phyloP scores from a whole-genome alignment of 2,888 invertebrate genomes.

The Pediacus dermestoides region DNA sequence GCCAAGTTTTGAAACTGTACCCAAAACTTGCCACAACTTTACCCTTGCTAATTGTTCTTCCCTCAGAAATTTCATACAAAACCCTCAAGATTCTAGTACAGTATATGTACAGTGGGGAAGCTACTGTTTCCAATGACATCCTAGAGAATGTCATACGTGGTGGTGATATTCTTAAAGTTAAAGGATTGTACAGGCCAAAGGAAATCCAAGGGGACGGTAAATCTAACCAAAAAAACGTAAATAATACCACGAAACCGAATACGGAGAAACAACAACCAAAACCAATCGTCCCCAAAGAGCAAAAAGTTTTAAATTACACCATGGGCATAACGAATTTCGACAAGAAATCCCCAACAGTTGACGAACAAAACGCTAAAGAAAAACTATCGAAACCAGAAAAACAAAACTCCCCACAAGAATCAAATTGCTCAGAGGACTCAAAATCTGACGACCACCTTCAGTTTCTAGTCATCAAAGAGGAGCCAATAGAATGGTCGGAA shows the following conservation, averaged over 20 bases:
- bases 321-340: constrained; percentile 25
- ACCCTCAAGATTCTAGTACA: constrained; percentile 78
- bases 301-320: constrained; percentile 30
- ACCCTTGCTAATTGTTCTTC: constrained; percentile 67
- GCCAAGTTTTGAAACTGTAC: constrained; percentile 53
- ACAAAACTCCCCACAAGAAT: neutral
- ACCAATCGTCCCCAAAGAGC: constrained; percentile 10
- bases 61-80: constrained; percentile 75
- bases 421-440: constrained; percentile 1
- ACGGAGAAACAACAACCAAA: constrained; percentile 8
- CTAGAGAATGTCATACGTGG: constrained; percentile 76
- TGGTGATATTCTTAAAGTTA: constrained; percentile 76
- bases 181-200: constrained; percentile 73
- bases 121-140: constrained; percentile 82
- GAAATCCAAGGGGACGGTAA: constrained; percentile 39
- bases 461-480: constrained; percentile 54
- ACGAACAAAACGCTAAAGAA: constrained; percentile 11
- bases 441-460: constrained; percentile 29
- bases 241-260: neutral
- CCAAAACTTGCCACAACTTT: constrained; percentile 41
- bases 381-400: constrained; percentile 3
- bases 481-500: constrained; percentile 70
- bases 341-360: constrained; percentile 13
- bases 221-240: constrained; percentile 8
- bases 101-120: constrained; percentile 80